phyloP scores from a whole-genome alignment of 2,888 invertebrate species.

The Epinotia brunnichana region DNA sequence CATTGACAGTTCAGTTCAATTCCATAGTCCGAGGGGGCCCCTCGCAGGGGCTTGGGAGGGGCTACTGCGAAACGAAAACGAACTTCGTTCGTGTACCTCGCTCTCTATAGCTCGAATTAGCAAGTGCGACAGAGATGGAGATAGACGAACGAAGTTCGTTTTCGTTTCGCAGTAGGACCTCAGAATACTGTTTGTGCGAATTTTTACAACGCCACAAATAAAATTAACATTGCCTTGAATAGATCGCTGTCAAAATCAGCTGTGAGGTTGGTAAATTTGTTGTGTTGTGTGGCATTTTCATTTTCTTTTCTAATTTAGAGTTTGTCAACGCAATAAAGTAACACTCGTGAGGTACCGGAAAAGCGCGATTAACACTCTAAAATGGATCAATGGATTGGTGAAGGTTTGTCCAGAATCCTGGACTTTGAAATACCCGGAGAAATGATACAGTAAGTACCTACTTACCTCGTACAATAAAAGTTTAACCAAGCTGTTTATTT shows the following conservation, averaged over 20 bases:
- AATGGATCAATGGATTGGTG: slow-evolving; percentile 87
- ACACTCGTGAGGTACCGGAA: background rate
- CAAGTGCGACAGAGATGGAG: too few relatives aligned
- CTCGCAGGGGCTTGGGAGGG: too few relatives aligned
- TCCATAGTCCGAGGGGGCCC: too few relatives aligned
- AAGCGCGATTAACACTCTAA: slow-evolving; percentile 26
- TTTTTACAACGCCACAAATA: background rate
- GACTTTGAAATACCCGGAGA: slow-evolving; percentile 87
- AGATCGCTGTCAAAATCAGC: slow-evolving; percentile 38
- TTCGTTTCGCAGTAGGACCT: too few relatives aligned
- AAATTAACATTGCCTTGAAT: background rate
- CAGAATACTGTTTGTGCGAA: too few relatives aligned
- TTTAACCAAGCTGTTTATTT: slow-evolving; percentile 4
- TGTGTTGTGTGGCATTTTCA: slow-evolving; percentile 23
- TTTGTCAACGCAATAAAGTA: slow-evolving; percentile 1
- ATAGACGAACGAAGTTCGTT: too few relatives aligned
- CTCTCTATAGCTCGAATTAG: too few relatives aligned
- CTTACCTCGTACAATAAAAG: background rate
- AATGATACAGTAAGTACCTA: slow-evolving; percentile 85
- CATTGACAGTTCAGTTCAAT: too few relatives aligned
- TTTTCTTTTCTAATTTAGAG: slow-evolving; percentile 24
- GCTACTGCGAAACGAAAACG: too few relatives aligned
- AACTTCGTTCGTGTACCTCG: too few relatives aligned
- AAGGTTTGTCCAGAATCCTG: slow-evolving; percentile 86
- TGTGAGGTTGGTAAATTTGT: background rate